A percentile compares a stretch with the other conserved stretches of the same genome.
phyloP scores from a whole-genome alignment of 2,888 invertebrate genomes.

The Drosophila dives region DNA sequence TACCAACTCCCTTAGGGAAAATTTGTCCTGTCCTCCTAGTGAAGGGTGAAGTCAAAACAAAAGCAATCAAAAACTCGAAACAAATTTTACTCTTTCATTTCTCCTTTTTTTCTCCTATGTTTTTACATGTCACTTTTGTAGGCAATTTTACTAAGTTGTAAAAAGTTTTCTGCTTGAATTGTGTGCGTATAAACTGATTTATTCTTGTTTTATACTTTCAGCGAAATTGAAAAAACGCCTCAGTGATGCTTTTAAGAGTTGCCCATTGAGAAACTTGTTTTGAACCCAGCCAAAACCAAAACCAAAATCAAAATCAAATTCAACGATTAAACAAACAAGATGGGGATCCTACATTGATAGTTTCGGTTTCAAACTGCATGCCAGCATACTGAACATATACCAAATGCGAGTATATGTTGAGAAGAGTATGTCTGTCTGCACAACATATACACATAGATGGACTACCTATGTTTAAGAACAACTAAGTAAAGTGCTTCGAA shows the following conservation, averaged over 20 bases:
- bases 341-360: slow-evolving; percentile 54
- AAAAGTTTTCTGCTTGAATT: slow-evolving; percentile 23
- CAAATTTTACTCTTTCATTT: slow-evolving; percentile 59
- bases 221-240: slow-evolving; percentile 83
- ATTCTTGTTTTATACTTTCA: slow-evolving; percentile 77
- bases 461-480: slow-evolving; percentile 36
- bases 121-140: slow-evolving; percentile 56
- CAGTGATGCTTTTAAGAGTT: slow-evolving; percentile 83
- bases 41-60: slow-evolving; percentile 36
- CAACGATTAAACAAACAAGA: slow-evolving; percentile 32
- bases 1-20: slow-evolving; percentile 43
- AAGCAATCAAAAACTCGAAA: slow-evolving; percentile 63
- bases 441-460: slow-evolving; percentile 11
- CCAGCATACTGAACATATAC: slow-evolving; percentile 11
- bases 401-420: slow-evolving; percentile 8
- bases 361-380: slow-evolving; percentile 80
- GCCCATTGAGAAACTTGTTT: slow-evolving; percentile 82
- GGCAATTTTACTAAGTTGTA: slow-evolving; percentile 57
- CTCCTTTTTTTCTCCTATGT: slow-evolving; percentile 26
- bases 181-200: slow-evolving; percentile 57
- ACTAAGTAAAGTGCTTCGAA: slow-evolving; percentile 19
- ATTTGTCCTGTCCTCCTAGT: slow-evolving; percentile 43
- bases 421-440: slow-evolving; percentile 18
- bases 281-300: slow-evolving; percentile 44
- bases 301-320: slow-evolving; percentile 4